Evolutionary conservation across 2,888 invertebrate species (phyloP), one percentile per base, ranked within the genome.

Genomic region (Thymelicus sylvestris): DNA sequence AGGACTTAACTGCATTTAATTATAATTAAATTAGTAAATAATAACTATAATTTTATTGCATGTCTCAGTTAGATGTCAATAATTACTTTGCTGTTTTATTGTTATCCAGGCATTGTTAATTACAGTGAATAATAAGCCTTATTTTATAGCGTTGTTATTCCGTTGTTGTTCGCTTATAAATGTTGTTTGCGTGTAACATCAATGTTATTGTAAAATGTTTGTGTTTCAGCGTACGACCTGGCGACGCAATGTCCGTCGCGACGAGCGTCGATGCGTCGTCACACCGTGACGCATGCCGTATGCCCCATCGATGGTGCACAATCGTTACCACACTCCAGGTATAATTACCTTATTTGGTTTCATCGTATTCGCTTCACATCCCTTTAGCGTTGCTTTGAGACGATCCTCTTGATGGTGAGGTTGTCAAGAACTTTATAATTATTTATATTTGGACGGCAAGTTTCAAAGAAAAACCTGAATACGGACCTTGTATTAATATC

Each of bases 241-340:
- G 97, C 97, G 74, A 97, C 97, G 61, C 97, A 97, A 84, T 96
- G 97, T 83, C 96, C 96, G 71, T 96, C 96, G 60, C 94, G 96
- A 71, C 95, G 96, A 68, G 96, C 95, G 61, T 96, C 95, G 39
- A 94, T 95, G 91, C 94, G 95, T 67, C 96, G 95, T 71, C 97
- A 96, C 88, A 96, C 95, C 19, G 96, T 95, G 77, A 95, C 95
- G 88, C 90, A 95, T 92, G 85, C 88, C 87, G 76, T 93, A 87
- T 76, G 94, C 80, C 88, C 91, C 81, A 86, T 88, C 81, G 94
- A 93, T 67, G 95, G 95, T 73, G 95, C 94, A 6, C 94, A 95
- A 71, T 96, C 96, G 38, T 94, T 96, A 78, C 97, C 97, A 66
- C 96, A 97, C 81, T 97, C 97, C 59, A 94, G 97, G 86, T 92